These are phyloP conservation scores for Leuciscus idus DNA, from an alignment of 2,113 vertebrate genomes.

Conservation along the genomic window DNA sequence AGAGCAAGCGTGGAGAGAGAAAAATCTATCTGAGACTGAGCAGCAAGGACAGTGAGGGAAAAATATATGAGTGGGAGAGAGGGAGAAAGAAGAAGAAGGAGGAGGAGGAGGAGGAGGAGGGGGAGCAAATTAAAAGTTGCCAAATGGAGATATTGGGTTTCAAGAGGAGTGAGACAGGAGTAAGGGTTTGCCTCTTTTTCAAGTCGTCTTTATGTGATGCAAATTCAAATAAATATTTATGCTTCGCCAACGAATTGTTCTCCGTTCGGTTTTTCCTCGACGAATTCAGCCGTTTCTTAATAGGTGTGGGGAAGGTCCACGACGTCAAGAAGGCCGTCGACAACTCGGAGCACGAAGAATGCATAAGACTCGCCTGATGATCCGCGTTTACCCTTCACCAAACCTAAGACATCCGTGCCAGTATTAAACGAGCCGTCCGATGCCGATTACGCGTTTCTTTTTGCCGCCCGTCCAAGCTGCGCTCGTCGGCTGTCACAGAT, in stretches of 20 bases:
- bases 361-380: not conserved
- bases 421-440: not conserved
- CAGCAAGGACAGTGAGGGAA: slow-evolving; percentile 80
- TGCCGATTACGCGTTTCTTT: not conserved
- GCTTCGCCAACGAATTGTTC: slow-evolving; percentile 58
- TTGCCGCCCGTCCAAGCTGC: not conserved
- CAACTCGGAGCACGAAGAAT: slow-evolving; percentile 42
- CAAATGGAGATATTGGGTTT: slow-evolving; percentile 99
- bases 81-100: slow-evolving; percentile 77
- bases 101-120: slow-evolving; percentile 80
- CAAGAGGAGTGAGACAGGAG: slow-evolving; percentile 88
- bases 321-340: slow-evolving; percentile 70
- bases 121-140: slow-evolving; percentile 99
- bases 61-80: slow-evolving; percentile 89
- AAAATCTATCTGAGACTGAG: slow-evolving; percentile 91
- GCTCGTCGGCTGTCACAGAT: not conserved
- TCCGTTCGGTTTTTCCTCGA: slow-evolving; percentile 61
- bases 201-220: slow-evolving; percentile 78
- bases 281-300: slow-evolving; percentile 60
- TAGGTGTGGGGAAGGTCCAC: slow-evolving; percentile 58
- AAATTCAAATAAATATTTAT: slow-evolving; percentile 78
- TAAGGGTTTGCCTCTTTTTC: slow-evolving; percentile 79
- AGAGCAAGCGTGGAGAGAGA: slow-evolving; percentile 82
- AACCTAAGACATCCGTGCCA: not conserved
- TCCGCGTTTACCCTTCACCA: slow-evolving; percentile 24